Conservation (phyloP, 2,888 invertebrate genomes). For the Agriopis leucophaearia region DNA sequence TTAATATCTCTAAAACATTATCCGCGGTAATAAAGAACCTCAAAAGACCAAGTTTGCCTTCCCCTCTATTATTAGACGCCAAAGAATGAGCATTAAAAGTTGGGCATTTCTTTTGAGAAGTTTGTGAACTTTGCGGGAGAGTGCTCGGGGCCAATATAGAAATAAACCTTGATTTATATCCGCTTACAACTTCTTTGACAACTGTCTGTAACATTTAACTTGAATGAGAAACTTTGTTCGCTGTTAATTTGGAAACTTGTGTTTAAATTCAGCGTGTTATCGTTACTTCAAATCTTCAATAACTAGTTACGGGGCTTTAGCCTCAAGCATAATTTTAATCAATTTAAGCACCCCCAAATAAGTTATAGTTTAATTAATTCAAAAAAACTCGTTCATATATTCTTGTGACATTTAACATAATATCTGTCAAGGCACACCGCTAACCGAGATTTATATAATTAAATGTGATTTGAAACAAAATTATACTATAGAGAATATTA, state of each 20-base stretch:
- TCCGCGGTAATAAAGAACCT: constrained; percentile 57
- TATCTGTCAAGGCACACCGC: constrained; percentile 4
- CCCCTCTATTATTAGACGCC: constrained; percentile 70
- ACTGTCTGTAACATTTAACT: constrained; percentile 68
- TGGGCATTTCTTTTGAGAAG: constrained; percentile 70
- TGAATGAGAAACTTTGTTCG: constrained; percentile 63
- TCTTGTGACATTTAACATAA: constrained; percentile 10
- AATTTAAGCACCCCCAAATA: background rate
- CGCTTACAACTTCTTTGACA: constrained; percentile 73
- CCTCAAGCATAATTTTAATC: constrained; percentile 9
- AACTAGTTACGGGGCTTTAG: constrained; percentile 2
- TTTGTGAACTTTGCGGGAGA: constrained; percentile 64
- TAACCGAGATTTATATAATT: constrained; percentile 9
- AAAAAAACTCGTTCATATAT: constrained; percentile 1
- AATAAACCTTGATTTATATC: constrained; percentile 78
- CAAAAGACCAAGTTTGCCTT: constrained; percentile 63
- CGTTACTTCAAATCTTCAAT: background rate
- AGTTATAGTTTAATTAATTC: constrained; percentile 12
- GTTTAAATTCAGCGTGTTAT: constrained; percentile 15
- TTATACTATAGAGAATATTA: constrained; percentile 16
- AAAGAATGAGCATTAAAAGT: constrained; percentile 79
- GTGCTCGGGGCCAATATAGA: constrained; percentile 68
- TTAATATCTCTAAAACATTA: constrained; percentile 30
- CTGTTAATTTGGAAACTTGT: constrained; percentile 50
- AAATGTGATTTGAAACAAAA: constrained; percentile 10